Evolutionary conservation across 2,797 vertebrate species (phyloP).

Genomic region (Somateria mollissima): DNA sequence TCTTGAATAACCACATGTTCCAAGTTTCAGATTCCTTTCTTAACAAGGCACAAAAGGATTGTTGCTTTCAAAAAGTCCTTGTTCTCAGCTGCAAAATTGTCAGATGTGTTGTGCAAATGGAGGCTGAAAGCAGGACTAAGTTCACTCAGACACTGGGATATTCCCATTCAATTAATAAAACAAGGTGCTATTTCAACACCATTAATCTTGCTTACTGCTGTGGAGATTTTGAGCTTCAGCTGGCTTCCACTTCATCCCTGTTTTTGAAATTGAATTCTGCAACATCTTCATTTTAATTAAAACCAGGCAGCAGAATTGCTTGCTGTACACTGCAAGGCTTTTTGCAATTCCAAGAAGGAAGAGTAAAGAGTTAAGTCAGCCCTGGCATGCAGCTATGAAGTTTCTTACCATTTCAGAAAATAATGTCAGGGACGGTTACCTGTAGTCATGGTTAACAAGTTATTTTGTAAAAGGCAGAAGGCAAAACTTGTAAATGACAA

Average conservation of each 20-base stretch:
- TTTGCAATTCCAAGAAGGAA: not conserved
- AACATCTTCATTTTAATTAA: not conserved
- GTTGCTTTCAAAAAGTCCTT: constrained; percentile 73
- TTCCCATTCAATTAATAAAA: constrained; percentile 49
- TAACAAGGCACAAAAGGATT: constrained; percentile 79
- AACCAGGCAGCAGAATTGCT: not conserved
- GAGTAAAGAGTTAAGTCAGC: not conserved
- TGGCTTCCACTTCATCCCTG: not conserved
- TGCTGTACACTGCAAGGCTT: not conserved
- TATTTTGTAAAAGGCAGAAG: constrained; percentile 48
- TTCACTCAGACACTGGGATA: constrained; percentile 66
- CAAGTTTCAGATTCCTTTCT: constrained; percentile 61
- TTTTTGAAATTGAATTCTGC: not conserved
- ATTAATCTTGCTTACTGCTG: not conserved
- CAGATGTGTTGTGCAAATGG: constrained; percentile 60
- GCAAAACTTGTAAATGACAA: constrained; percentile 21
- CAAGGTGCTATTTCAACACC: not conserved
- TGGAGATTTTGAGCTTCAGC: not conserved
- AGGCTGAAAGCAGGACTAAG: constrained; percentile 38
- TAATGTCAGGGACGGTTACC: not conserved
- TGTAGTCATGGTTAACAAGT: constrained; percentile 20
- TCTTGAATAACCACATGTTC: constrained; percentile 35
- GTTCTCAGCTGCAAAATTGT: constrained; percentile 46
- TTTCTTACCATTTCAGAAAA: not conserved
- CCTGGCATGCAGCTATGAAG: not conserved